phyloP scores from a whole-genome alignment of 2,113 vertebrate species.

The Oncorhynchus keta region DNA sequence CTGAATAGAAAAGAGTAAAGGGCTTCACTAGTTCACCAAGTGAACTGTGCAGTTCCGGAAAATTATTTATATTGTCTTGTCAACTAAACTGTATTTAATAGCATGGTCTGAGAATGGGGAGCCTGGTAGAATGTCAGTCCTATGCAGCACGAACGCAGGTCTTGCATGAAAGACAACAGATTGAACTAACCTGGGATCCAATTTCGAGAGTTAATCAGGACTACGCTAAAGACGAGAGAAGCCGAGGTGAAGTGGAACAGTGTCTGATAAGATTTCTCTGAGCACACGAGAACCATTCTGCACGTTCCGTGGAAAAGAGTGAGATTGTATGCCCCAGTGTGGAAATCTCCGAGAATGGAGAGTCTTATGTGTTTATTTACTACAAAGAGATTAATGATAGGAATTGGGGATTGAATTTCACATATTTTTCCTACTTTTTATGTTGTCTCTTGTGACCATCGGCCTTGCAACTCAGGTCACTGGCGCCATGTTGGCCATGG shows the following conservation, averaged over 20 bases:
- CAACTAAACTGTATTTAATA: conserved; percentile 29
- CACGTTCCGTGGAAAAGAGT: conserved; percentile 25
- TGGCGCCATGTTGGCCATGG: neutral
- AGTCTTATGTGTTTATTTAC: conserved; percentile 42
- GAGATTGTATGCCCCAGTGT: conserved; percentile 23
- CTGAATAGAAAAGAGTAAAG: no score
- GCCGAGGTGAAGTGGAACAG: conserved; percentile 54
- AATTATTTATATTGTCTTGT: conserved; percentile 34
- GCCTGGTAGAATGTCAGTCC: conserved; percentile 29
- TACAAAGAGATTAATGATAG: conserved; percentile 14
- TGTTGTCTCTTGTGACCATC: neutral
- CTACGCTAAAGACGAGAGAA: conserved; percentile 32
- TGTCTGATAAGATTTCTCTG: conserved; percentile 53
- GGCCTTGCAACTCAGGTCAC: neutral
- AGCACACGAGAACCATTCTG: conserved; percentile 8
- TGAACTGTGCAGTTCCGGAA: neutral
- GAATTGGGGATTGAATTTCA: no score
- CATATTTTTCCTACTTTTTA: neutral
- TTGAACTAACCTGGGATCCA: conserved; percentile 45
- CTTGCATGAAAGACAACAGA: conserved; percentile 34
- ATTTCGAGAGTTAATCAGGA: conserved; percentile 57
- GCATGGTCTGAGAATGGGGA: conserved; percentile 9
- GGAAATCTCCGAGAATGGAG: conserved; percentile 23
- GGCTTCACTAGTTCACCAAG: neutral
- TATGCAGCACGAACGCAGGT: conserved; percentile 31